These are phyloP conservation scores for Papilio protenor DNA, from an alignment of 2,888 invertebrate genomes.

Conservation along the genomic window DNA sequence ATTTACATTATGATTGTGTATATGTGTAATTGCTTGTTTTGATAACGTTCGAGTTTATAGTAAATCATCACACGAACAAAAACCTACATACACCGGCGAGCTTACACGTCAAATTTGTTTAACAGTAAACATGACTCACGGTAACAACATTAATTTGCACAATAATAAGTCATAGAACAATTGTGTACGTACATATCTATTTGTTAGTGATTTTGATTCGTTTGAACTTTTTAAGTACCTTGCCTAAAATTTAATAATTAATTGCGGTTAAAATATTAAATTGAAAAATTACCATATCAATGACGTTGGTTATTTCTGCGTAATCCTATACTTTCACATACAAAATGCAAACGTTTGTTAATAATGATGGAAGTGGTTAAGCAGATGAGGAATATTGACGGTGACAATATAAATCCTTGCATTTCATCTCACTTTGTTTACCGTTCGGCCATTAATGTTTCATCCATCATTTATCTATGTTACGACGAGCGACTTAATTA, in stretches of 20 bases:
- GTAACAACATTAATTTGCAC: constrained; percentile 48
- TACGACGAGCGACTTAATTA: constrained; percentile 59
- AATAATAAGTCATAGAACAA: constrained; percentile 51
- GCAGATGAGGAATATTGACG: constrained; percentile 41
- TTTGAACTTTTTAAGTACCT: constrained; percentile 5
- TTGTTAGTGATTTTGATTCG: background rate
- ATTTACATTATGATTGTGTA: constrained; percentile 62
- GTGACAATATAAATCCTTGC: constrained; percentile 11
- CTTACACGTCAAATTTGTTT: constrained; percentile 53
- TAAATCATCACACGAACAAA: constrained; percentile 51
- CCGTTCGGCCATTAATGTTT: constrained; percentile 1
- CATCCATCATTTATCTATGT: constrained; percentile 21
- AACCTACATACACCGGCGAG: constrained; percentile 56
- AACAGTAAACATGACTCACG: constrained; percentile 61
- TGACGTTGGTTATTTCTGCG: background rate
- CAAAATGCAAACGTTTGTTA: background rate
- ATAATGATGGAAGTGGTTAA: constrained; percentile 47
- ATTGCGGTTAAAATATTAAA: background rate
- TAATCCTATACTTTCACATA: background rate
- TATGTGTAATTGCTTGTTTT: constrained; percentile 62
- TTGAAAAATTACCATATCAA: background rate
- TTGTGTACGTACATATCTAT: constrained; percentile 10
- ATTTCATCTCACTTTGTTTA: constrained; percentile 6
- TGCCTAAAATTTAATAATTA: constrained; percentile 1
- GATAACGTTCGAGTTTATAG: constrained; percentile 50